phyloP scores from a whole-genome alignment of 2,888 invertebrate species.

The Therioaphis trifolii region DNA sequence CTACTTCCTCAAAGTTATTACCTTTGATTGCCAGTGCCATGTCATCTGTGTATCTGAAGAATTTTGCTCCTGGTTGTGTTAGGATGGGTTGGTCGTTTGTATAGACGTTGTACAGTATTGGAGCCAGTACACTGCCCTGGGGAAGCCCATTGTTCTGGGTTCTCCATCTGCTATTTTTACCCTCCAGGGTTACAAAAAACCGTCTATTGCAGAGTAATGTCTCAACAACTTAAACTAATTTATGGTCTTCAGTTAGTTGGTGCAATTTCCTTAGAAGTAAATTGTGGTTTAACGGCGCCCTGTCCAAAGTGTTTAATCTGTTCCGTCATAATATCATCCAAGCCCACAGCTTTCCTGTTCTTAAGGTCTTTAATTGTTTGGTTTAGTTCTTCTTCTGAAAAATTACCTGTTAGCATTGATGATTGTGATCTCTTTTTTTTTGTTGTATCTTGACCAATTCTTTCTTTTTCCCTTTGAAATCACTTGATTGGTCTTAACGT shows the following conservation, averaged over 20 bases:
- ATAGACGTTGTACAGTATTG: slow-evolving; percentile 50
- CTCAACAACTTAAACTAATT: no score
- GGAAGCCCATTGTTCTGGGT: slow-evolving; percentile 28
- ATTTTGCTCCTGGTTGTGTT: background rate
- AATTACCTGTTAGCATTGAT: background rate
- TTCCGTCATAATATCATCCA: no score
- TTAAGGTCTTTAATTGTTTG: background rate
- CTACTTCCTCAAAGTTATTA: slow-evolving; percentile 21
- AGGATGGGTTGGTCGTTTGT: slow-evolving; percentile 43
- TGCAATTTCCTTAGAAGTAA: background rate
- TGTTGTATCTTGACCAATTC: no score
- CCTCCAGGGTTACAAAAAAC: no score
- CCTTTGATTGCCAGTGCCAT: slow-evolving; percentile 30
- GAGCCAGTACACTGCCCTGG: slow-evolving; percentile 49
- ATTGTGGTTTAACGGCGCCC: background rate
- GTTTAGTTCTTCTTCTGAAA: slow-evolving; percentile 17
- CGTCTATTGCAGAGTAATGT: background rate
- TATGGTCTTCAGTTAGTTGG: background rate
- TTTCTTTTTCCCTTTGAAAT: no score
- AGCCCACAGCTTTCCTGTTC: background rate
- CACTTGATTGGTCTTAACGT: no score
- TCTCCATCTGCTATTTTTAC: slow-evolving; percentile 51
- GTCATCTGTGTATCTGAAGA: slow-evolving; percentile 48
- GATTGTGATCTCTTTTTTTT: background rate
- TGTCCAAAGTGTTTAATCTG: background rate